Evolutionary conservation across 2,113 vertebrate genomes (phyloP).

Genomic region (human (Homo sapiens)): GRCh38 chr5:128956001-128956500

Average conservation of each 20-base stretch:
- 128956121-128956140: neutral
- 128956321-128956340: neutral
- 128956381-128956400: neutral
- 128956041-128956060: neutral
- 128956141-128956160: neutral
- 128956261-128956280: constrained; percentile 7
- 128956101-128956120: neutral
- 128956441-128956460: neutral
- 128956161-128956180: neutral
- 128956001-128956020: neutral
- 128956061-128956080: neutral
- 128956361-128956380: neutral
- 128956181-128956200: neutral
- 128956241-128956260: neutral
- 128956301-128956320: constrained; percentile 37
- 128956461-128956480: neutral
- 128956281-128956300: neutral
- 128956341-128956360: neutral
- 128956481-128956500: neutral
- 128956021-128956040: neutral
- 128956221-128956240: neutral
- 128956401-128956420: neutral
- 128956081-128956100: neutral
- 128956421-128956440: neutral
- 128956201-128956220: neutral